These are phyloP conservation scores for Ericerus pela DNA, from an alignment of 1,140 invertebrate species.

Conservation along the genomic window DNA sequence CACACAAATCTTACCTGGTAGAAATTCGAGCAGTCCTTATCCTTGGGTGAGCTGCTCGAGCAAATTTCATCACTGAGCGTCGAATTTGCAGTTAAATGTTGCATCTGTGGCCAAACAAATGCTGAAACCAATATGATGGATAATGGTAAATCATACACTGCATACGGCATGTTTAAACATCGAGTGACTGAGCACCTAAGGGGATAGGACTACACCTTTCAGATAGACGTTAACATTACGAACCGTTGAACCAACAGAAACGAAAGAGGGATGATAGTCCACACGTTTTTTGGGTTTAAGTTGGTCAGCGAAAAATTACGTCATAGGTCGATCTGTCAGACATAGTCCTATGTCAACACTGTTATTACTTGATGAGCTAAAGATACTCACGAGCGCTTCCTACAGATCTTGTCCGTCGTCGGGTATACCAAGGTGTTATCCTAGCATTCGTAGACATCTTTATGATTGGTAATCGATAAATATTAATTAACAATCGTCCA, in stretches of 20 bases:
- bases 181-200: no score
- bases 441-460: neutral
- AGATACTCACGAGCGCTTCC: neutral
- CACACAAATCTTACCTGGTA: neutral
- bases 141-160: neutral
- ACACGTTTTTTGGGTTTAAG: neutral
- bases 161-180: neutral
- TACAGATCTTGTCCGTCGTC: neutral
- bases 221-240: no score
- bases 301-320: no score
- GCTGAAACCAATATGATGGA: neutral
- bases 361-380: no score
- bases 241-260: no score
- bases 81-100: neutral
- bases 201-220: no score
- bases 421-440: neutral
- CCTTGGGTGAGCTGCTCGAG: neutral
- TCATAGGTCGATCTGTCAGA: no score
- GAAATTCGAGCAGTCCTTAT: neutral
- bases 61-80: conserved; percentile 1
- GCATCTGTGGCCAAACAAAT: neutral
- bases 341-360: no score
- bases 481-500: no score
- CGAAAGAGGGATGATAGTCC: neutral
- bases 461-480: no score